Evolutionary conservation across 2,113 vertebrate species (phyloP).

Genomic region (Sminthopsis crassicaudata): DNA sequence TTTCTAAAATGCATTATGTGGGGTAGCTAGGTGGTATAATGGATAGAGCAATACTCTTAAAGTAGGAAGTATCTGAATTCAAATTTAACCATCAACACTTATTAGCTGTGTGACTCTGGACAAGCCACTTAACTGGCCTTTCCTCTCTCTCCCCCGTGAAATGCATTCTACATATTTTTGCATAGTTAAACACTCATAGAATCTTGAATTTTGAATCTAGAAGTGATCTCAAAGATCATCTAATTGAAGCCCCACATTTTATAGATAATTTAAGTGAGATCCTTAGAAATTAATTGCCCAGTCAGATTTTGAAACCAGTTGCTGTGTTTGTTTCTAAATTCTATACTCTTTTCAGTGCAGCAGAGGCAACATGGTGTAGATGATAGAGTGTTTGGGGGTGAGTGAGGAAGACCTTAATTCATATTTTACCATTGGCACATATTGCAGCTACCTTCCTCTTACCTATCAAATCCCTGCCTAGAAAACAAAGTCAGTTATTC

Average conservation of each 20-base stretch:
- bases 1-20: background rate
- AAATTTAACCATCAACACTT: no score
- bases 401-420: background rate
- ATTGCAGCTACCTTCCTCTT: background rate
- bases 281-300: background rate
- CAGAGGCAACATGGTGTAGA: background rate
- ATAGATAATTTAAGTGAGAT: background rate
- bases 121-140: no score
- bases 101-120: no score
- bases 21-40: no score
- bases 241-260: background rate
- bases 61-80: no score
- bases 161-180: background rate
- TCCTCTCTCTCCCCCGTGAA: background rate
- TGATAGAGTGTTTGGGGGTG: background rate
- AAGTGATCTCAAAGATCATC: background rate
- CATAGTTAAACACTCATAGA: background rate
- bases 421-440: background rate
- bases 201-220: background rate
- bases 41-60: no score
- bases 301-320: background rate
- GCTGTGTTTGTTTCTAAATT: background rate
- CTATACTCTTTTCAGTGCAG: background rate
- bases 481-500: background rate
- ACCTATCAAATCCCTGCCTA: background rate